A percentile compares a stretch with the other conserved stretches of the same genome.
Conservation (phyloP, 2,888 invertebrate species). For the Caenorhabditis macrosperma region DNA sequence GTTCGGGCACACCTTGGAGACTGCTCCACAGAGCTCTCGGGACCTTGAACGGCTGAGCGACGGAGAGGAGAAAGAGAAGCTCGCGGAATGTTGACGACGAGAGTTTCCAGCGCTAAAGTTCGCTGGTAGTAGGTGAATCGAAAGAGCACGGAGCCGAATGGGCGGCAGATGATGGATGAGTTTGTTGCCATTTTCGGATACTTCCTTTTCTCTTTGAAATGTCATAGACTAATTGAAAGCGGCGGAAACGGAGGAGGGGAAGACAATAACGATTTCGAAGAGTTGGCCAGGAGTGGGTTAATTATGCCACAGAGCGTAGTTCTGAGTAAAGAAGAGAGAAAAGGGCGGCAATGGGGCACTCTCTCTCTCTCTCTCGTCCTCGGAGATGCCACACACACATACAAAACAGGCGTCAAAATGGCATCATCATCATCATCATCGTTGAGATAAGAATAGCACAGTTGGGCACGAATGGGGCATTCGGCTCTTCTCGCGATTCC, state of each 20-base stretch:
- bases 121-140: not conserved
- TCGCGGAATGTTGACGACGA: too few species aligned
- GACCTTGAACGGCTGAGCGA: too few species aligned
- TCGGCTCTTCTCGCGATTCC: not conserved
- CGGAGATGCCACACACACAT: conserved; percentile 16
- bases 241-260: not conserved
- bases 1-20: too few species aligned
- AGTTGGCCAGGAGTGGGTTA: not conserved
- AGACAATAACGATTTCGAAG: not conserved
- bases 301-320: conserved; percentile 12
- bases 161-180: conserved; percentile 38
- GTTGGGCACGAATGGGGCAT: not conserved
- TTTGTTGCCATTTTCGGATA: conserved; percentile 7
- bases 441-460: conserved; percentile 7
- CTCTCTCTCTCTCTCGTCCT: not conserved
- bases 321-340: not conserved
- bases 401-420: conserved; percentile 36
- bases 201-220: conserved; percentile 27
- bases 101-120: too few species aligned
- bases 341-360: too few species aligned
- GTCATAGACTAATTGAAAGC: conserved; percentile 21
- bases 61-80: too few species aligned
- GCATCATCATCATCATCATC: conserved; percentile 14
- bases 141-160: not conserved
- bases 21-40: too few species aligned